Base-by-base conservation (phyloP, 1,140 invertebrate species). In the Meloidogyne exigua region DNA sequence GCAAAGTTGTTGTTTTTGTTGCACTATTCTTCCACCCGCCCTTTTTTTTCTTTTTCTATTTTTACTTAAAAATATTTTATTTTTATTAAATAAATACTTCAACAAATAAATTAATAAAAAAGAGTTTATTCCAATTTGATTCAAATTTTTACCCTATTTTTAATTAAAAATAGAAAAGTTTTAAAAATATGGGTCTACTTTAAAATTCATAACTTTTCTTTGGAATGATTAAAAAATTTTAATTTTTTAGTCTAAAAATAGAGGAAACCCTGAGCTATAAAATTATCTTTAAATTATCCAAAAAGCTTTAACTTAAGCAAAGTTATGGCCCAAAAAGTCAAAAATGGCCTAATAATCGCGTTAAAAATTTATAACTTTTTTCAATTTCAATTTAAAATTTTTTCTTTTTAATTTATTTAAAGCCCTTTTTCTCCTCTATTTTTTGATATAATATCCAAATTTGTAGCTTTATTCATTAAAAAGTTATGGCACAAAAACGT, bases 291-390 rank as follows among this genome's bases (percentile, higher is more conserved):
- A 57, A n/a, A n/a, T 0, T n/a, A n/a, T 21, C n/a, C 7, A 9
- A n/a, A 9, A n/a, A 57, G 18, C 18, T 57, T 57, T 57, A n/a
- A 57, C 0, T 57, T 57, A 21, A 57, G 7, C n/a, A 57, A 57
- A 57, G 49, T 57, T 57, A 57, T n/a, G 0, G 18, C 1, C 18
- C 5, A 57, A 57, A 57, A 57, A 57, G 4, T n/a, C 49, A 57
- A 57, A 57, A 57, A 57, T 15, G 18, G 7, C 1, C 18, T n/a
- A 57, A 57, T 57, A 57, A 57, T 57, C 21, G n/a, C 4, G 0
- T 57, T 57, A 57, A 57, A 21, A 57, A 57, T 57, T 57, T n/a
- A n/a, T n/a, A 57, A n/a, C 49, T 57, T 57, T 57, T 57, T n/a
- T 4, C 0, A n/a, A n/a, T 57, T 7, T n/a, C 5, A n/a, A 57